phyloP scores from a whole-genome alignment of 2,797 vertebrate genomes.

The Karalla daura region DNA sequence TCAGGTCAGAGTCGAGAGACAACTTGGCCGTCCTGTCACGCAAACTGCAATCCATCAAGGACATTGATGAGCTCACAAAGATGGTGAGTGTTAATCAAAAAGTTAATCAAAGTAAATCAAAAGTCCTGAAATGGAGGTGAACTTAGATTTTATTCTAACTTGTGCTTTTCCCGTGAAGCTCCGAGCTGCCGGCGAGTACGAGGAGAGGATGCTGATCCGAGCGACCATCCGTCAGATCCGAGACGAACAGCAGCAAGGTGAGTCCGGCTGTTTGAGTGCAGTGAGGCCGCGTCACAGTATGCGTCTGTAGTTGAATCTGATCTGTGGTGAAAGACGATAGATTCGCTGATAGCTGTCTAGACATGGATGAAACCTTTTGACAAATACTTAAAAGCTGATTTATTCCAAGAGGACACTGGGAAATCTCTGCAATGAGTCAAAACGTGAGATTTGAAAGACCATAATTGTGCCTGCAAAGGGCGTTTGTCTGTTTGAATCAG shows the following conservation, averaged over 20 bases:
- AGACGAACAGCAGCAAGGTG: slow-evolving; percentile 91
- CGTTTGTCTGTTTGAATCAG: background rate
- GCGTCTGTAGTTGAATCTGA: no score
- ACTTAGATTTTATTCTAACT: no score
- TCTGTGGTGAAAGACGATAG: no score
- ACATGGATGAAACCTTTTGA: no score
- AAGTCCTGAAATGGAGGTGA: background rate
- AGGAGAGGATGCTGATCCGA: slow-evolving; percentile 95
- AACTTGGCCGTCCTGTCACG: slow-evolving; percentile 85
- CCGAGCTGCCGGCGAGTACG: slow-evolving; percentile 87
- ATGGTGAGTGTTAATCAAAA: slow-evolving; percentile 86
- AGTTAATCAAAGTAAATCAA: no score
- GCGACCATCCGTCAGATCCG: slow-evolving; percentile 91
- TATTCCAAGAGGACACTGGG: background rate
- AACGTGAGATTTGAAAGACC: background rate
- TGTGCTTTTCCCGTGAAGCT: slow-evolving; percentile 78
- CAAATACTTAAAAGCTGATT: background rate
- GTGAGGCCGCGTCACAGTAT: background rate
- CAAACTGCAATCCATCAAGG: slow-evolving; percentile 87
- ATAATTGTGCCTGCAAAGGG: background rate
- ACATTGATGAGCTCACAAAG: slow-evolving; percentile 90
- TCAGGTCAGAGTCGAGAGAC: slow-evolving; percentile 85
- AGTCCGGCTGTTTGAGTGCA: slow-evolving; percentile 15
- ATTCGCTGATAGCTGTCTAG: no score
- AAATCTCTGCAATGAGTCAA: background rate